Percentiles rank a stretch among this genome's conserved stretches.
phyloP scores from a whole-genome alignment of 2,888 invertebrate genomes.

The Fabriciana adippe region DNA sequence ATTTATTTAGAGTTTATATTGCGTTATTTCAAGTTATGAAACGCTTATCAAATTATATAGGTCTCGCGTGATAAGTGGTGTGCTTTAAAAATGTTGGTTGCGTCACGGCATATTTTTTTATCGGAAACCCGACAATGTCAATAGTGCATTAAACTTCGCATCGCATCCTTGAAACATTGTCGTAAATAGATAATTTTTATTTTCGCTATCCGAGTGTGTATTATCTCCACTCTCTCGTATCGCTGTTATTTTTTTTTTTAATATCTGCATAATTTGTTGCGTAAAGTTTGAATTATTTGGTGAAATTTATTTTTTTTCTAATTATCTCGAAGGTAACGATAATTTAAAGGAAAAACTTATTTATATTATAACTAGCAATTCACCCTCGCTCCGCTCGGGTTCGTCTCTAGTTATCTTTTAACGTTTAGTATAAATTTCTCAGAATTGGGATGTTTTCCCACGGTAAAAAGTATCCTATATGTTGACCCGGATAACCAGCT shows the following conservation, averaged over 20 bases:
- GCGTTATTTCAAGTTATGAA: slow-evolving; percentile 16
- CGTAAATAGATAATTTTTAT: slow-evolving; percentile 59
- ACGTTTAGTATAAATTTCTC: no score
- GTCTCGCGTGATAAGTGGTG: slow-evolving; percentile 34
- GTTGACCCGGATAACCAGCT: no score
- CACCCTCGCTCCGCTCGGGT: no score
- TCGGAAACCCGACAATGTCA: slow-evolving; percentile 68
- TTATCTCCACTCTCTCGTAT: slow-evolving; percentile 30
- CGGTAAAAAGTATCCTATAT: no score
- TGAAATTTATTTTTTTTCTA: background rate
- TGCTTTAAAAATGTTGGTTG: slow-evolving; percentile 40
- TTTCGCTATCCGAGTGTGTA: slow-evolving; percentile 41
- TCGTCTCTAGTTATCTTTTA: no score
- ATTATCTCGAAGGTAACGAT: background rate
- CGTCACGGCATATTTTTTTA: slow-evolving; percentile 48
- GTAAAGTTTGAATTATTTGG: background rate
- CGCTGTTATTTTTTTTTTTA: slow-evolving; percentile 28
- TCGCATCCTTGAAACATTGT: slow-evolving; percentile 72
- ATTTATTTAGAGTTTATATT: background rate
- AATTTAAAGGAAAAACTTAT: no score
- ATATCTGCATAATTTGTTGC: slow-evolving; percentile 17
- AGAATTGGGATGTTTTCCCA: no score
- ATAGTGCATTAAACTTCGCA: slow-evolving; percentile 63
- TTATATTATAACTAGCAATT: no score
- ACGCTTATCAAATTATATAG: slow-evolving; percentile 32